phyloP scores from a whole-genome alignment of 1,140 invertebrate genomes.

The Triops longicaudatus region DNA sequence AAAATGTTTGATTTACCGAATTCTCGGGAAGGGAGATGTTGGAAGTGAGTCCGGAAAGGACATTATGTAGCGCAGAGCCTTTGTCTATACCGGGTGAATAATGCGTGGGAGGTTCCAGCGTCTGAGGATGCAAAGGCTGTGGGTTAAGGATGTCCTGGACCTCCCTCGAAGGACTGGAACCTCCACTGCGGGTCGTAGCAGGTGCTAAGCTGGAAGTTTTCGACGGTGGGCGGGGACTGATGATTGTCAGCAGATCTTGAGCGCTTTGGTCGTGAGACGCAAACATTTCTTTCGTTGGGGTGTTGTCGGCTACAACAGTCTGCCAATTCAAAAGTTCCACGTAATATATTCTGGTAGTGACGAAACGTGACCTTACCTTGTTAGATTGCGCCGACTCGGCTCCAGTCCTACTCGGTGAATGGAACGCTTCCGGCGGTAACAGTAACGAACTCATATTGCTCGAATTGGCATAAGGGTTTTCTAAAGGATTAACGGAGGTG shows the following conservation, averaged over 20 bases:
- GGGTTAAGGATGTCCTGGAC: constrained; percentile 66
- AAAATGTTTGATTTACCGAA: neutral
- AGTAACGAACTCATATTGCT: constrained; percentile 46
- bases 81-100: neutral
- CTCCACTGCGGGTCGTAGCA: constrained; percentile 46
- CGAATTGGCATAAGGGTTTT: constrained; percentile 19
- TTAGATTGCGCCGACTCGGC: neutral
- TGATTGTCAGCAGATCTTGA: neutral
- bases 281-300: neutral
- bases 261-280: neutral
- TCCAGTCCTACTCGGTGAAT: constrained; percentile 43
- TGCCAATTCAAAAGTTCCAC: neutral
- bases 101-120: neutral
- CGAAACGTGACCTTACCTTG: neutral
- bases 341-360: too few species aligned
- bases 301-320: neutral
- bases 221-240: constrained; percentile 1
- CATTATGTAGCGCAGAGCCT: neutral
- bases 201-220: constrained; percentile 25
- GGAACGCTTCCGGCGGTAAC: constrained; percentile 83
- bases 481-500: constrained; percentile 19
- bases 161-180: constrained; percentile 75
- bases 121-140: neutral
- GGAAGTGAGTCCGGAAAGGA: neutral
- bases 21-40: neutral